Conservation (phyloP, 2,888 invertebrate species). For the Aricia artaxerxes region DNA sequence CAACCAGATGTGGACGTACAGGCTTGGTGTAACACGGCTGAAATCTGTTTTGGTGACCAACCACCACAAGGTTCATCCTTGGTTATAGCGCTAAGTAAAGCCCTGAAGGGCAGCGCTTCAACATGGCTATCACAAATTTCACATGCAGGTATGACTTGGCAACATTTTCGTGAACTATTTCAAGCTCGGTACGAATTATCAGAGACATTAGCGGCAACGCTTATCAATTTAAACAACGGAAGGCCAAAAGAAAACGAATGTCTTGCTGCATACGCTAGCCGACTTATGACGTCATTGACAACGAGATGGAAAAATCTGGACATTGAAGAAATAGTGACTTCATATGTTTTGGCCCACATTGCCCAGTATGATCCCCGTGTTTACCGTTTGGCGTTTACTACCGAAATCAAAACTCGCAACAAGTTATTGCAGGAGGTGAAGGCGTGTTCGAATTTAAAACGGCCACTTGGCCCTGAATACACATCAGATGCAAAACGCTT, state of each 20-base stretch:
- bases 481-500: too few relatives aligned
- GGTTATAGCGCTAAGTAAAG: constrained; percentile 37
- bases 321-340: constrained; percentile 38
- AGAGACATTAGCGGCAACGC: too few relatives aligned
- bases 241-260: constrained; percentile 35
- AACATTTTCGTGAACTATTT: constrained; percentile 33
- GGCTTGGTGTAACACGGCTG: constrained; percentile 38
- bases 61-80: constrained; percentile 34
- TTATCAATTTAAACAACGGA: constrained; percentile 19
- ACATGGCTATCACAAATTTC: too few relatives aligned
- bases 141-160: constrained; percentile 33
- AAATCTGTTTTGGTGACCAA: constrained; percentile 37
- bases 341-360: constrained; percentile 38
- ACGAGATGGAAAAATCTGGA: constrained; percentile 35
- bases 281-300: constrained; percentile 33
- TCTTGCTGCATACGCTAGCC: constrained; percentile 36
- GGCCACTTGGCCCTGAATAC: too few relatives aligned
- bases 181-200: too few relatives aligned
- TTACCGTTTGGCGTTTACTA: constrained; percentile 22
- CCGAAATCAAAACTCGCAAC: too few relatives aligned
- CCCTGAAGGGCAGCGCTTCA: constrained; percentile 37
- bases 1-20: constrained; percentile 34
- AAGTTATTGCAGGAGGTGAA: too few relatives aligned
- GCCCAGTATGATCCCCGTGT: constrained; percentile 36
- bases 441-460: not conserved